A percentile compares a stretch with the other conserved stretches of the same genome.
Conservation (phyloP, 1,140 invertebrate genomes). For the Eupeodes corollae region DNA sequence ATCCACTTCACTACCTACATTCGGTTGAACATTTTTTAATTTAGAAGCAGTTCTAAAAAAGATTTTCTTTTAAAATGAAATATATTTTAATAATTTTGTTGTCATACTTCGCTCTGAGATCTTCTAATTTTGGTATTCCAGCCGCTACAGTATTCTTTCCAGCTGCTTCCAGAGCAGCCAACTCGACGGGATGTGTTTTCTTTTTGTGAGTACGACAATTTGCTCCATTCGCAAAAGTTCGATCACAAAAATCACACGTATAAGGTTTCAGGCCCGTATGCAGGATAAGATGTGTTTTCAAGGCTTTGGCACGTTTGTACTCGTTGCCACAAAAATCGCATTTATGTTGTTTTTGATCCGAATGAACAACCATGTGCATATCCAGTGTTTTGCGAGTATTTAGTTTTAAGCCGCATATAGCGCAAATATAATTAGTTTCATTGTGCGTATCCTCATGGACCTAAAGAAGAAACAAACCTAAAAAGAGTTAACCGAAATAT, state of each 20-base stretch:
- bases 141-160: neutral
- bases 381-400: slow-evolving; percentile 39
- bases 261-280: slow-evolving; percentile 35
- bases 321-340: slow-evolving; percentile 20
- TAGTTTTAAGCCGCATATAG: slow-evolving; percentile 36
- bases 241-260: slow-evolving; percentile 33
- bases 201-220: slow-evolving; percentile 37
- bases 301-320: slow-evolving; percentile 21
- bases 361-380: slow-evolving; percentile 40
- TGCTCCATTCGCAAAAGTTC: slow-evolving; percentile 35
- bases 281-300: slow-evolving; percentile 28
- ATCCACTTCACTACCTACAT: too few species aligned
- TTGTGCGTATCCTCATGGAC: slow-evolving; percentile 37
- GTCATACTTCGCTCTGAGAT: slow-evolving; percentile 25
- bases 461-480: slow-evolving; percentile 1
- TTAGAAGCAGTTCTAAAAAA: too few species aligned
- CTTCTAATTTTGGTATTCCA: slow-evolving; percentile 28
- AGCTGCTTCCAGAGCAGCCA: slow-evolving; percentile 18
- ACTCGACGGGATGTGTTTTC: slow-evolving; percentile 32
- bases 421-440: slow-evolving; percentile 36
- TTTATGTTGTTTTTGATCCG: slow-evolving; percentile 36
- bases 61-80: too few species aligned
- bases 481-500: too few species aligned
- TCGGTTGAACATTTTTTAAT: too few species aligned
- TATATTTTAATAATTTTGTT: neutral